Base-by-base conservation (phyloP, 2,797 vertebrate species). In the Florisuga fusca region DNA sequence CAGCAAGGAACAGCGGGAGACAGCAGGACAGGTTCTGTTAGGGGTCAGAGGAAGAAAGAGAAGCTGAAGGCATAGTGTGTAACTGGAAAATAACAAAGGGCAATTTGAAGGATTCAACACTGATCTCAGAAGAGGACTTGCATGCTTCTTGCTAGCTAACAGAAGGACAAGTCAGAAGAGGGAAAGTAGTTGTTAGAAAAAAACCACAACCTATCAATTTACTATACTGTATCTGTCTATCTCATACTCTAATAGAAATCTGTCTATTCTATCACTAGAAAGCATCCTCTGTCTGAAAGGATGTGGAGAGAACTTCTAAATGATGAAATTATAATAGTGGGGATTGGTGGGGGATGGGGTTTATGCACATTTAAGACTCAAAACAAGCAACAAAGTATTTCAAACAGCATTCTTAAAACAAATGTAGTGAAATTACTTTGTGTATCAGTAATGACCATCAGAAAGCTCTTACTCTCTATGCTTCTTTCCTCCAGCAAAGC, bases 301-400 rank as follows among this genome's bases (percentile, higher is more conserved):
- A 58, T 11, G 5, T 18, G 25, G n/a, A 71, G 10, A 41, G 46
- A 36, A 43, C 27, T 77, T 22, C 26, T 81, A 21, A 63, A 55
- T 45, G 7, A 51, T 59, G 12, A 23, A 54, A 55, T 51, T 63
- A 2, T 15, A 46, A 46, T 25, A 81, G 73, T 3, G 81, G 22
- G 8, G 4, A 3, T n/a, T 90, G 25, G 34, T 7, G 31, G 19
- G 41, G 7, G 1, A 7, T 74, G 13, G 16, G 4, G 1, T 15
- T 77, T 77, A 17, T 61, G 46, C 29, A 15, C 36, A 3, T 36
- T 76, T 50, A 55, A 64, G 41, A 73, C 10, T 87, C n/a, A 46
- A 84, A 81, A 29, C 4, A 72, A 72, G 10, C 41, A 61, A 31
- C 15, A 4, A 46, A 63, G 6, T 59, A 46, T 77, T 64, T 85